These are phyloP conservation scores for Cromileptes altivelis DNA, from an alignment of 2,113 vertebrate species.

Conservation along the genomic window DNA sequence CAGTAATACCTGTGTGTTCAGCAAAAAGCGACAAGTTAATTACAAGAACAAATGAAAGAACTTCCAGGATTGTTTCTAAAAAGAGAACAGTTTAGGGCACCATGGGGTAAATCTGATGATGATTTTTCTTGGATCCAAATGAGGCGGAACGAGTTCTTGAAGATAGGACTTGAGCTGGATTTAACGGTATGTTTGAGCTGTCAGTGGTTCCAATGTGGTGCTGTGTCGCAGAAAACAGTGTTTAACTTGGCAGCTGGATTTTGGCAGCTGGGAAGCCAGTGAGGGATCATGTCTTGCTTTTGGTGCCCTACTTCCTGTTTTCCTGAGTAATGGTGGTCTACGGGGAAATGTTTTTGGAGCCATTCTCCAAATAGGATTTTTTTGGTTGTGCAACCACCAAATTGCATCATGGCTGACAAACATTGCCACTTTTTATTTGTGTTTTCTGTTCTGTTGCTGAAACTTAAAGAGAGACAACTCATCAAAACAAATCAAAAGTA, in stretches of 20 bases:
- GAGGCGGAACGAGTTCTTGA: not conserved
- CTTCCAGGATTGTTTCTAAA: slow-evolving; percentile 10
- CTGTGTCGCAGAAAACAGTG: not conserved
- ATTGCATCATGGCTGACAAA: not conserved
- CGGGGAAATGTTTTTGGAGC: too few species aligned
- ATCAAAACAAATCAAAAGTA: too few species aligned
- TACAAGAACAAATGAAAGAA: slow-evolving; percentile 55
- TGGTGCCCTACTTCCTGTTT: not conserved
- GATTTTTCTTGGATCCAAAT: not conserved
- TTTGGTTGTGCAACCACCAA: too few species aligned
- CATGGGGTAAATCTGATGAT: not conserved
- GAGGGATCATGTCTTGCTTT: not conserved
- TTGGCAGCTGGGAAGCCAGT: not conserved
- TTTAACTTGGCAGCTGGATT: not conserved
- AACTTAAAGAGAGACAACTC: too few species aligned
- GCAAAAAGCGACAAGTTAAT: slow-evolving; percentile 62
- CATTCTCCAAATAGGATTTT: too few species aligned
- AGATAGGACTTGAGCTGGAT: not conserved
- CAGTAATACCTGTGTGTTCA: slow-evolving; percentile 58
- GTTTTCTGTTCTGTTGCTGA: too few species aligned
- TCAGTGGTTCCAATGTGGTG: not conserved
- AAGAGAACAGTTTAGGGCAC: not conserved
- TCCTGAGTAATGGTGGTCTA: too few species aligned
- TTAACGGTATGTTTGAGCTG: not conserved
- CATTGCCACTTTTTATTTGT: too few species aligned